Base-by-base conservation (phyloP, 2,888 invertebrate species). In the Drosophila infuscata region DNA sequence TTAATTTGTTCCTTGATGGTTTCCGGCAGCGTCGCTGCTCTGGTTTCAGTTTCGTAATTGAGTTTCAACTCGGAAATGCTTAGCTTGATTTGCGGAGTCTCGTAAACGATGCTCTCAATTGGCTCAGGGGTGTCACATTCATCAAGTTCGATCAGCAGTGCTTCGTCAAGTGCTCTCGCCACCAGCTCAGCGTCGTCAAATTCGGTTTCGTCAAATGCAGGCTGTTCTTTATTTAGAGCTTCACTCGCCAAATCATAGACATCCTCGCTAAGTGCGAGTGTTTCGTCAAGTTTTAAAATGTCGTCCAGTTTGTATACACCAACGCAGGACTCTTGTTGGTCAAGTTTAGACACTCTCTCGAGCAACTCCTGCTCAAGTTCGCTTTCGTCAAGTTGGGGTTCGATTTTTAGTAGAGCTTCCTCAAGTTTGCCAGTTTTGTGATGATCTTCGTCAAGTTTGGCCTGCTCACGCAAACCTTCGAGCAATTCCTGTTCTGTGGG, bases 31-130 rank as follows among this genome's bases (percentile, higher is more conserved):
- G 67, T 49, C 43, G 68, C 73, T 49, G 54, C 75, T 84, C 29
- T 78, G 63, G 33, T 15, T 46, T 46, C 46, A 46, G 72, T 74
- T 63, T 90, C 86, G 69, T 87, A 91, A 71, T 82, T 91, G 52
- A 92, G 79, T 74, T 81, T 89, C 61, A 92, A 60, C 65, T 92
- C 91, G 67, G 91, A 82, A 64, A 92, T 92, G 61, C 74, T 91
- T 72, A 92, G 81, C 38, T 89, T 83, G 41, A 92, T 77, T 56
- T 89, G 88, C 20, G 92, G 92, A 9, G 91, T 92, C 70, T 92
- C 91, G 68, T 84, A 91, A 51, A 92, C 81, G 41, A 91, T 65
- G 77, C 92, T 90, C 43, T 71, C 51, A 36, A 41, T 30, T 17
- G 32, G 3, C 36, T 66, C 64, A 8, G 71, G 64, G 38, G 68